Evolutionary conservation across 2,113 vertebrate species (phyloP), one percentile per base, ranked within the genome.

Genomic region (Brachionichthys hirsutus): DNA sequence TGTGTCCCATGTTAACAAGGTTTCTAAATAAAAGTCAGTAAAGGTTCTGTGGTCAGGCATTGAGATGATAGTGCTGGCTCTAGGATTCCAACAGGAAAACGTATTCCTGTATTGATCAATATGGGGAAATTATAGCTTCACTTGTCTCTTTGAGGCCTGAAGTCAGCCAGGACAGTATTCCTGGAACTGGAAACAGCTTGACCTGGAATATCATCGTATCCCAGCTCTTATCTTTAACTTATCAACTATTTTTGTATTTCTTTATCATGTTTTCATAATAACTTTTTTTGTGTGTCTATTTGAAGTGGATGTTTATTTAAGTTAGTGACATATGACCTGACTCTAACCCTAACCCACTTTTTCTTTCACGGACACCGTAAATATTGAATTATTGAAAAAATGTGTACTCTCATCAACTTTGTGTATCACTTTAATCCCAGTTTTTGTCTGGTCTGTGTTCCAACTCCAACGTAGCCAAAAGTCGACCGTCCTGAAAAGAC

Each of bases 401-500:
- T 1, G 18, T 19, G 18, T 19, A 46, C 44, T 9, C 10, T 11
- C 17, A 46, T 46, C 34, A 30, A 30, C 24, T 30, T 30, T 30
- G n/a, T 41, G 35, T 17, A 9, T 62, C 35, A 20, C 22, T 70
- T 42, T 36, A 43, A 48, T 68, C 51, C 16, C 38, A 56, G 60
- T 43, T 50, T 42, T 40, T 13, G 20, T n/a, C 18, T 35, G 14
- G 38, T 55, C 18, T 46, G 51, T 63, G 44, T 47, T 57, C 55
- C 72, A 63, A 62, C 60, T 58, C 34, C 49, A 19, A 55, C 70
- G 70, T 46, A 67, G 54, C 47, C 15, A 50, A 62, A 73, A 70
- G 62, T 55, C 77, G 54, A 64, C 49, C 56, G 64, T 68, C 68
- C 58, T 61, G 53, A 66, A 69, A 68, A 73, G 64, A 67, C 60